Percentiles rank a stretch among this genome's conserved stretches.
These are phyloP conservation scores for Apodemus speciosus DNA, from an alignment of 2,113 vertebrate species.

Conservation along the genomic window DNA sequence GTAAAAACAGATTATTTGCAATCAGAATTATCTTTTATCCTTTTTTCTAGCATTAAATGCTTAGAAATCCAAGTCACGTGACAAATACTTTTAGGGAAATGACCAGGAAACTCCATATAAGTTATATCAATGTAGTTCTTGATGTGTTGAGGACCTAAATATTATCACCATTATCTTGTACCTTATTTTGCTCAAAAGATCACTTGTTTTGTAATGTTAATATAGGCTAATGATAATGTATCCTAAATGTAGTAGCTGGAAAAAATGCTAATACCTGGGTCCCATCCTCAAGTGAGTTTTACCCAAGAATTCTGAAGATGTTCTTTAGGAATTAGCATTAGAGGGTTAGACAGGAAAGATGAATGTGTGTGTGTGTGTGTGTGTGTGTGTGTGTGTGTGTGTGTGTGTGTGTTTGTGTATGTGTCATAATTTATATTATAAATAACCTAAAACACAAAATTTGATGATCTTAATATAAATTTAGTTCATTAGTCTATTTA, in stretches of 20 bases:
- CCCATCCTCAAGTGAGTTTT: neutral
- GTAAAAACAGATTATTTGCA: neutral
- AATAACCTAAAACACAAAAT: constrained; percentile 23
- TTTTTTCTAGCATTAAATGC: neutral
- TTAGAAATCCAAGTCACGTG: neutral
- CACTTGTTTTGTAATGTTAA: neutral
- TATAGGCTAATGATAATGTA: neutral
- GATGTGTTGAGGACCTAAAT: neutral
- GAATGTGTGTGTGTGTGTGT: neutral
- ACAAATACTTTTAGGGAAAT: neutral
- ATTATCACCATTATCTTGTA: neutral
- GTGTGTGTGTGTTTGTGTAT: neutral
- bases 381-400: neutral
- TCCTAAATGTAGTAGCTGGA: neutral
- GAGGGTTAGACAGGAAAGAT: neutral
- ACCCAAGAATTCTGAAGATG: neutral
- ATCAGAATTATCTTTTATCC: neutral
- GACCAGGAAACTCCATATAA: neutral
- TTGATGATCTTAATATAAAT: neutral
- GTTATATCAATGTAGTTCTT: neutral
- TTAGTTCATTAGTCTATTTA: neutral
- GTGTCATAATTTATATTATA: neutral
- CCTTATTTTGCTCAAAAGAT: constrained; percentile 47
- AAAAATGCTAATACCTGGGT: neutral
- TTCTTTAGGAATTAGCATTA: neutral